Base-by-base conservation (phyloP, 1,140 invertebrate genomes). In the Papilio dardanus region DNA sequence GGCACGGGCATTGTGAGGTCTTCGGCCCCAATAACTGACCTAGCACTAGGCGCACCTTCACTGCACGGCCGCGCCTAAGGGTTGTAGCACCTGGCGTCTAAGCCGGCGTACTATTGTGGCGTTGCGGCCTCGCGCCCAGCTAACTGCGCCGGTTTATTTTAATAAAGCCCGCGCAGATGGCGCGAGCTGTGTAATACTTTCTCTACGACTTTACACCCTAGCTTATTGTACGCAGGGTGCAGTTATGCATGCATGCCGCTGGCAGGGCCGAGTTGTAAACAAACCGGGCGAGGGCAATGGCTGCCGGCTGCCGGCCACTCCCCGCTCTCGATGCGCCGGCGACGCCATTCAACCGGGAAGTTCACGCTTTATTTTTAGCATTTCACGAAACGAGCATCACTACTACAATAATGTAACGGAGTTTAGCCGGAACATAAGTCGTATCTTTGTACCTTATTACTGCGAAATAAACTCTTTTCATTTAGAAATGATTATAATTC, bases 281-380 rank as follows among this genome's bases (percentile, higher is more conserved):
- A 92, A 92, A 92, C 90, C 89, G 86, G 86, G 86, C 79, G 91
- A 91, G 91, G 89, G 89, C 89, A 91, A 92, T 91, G 90, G 86
- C 89, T 91, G 89, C 82, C 82, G 90, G 86, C 88, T 89, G 89
- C 83, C 82, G 80, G 83, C 86, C 88, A 86, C 88, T 86, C 89
- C 88, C 89, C 89, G 89, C 88, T 79, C 88, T 82, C 80, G 81
- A 86, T 84, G 88, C 84, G 79, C 83, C 84, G 79, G 78, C 89
- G 88, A 90, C 89, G 91, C 91, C 89, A 92, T 92, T 92, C 90
- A 92, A 92, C 91, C 91, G 91, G 91, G 91, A 92, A 92, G 90
- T 92, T 90, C 85, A 91, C 86, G 82, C 86, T 90, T 91, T 92
- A 92, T 92, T 91, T 92, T 92, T 92, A 92, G 91, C 82, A 81